These are phyloP conservation scores for Takifugu bimaculatus DNA, from an alignment of 2,113 vertebrate species.

Conservation along the genomic window DNA sequence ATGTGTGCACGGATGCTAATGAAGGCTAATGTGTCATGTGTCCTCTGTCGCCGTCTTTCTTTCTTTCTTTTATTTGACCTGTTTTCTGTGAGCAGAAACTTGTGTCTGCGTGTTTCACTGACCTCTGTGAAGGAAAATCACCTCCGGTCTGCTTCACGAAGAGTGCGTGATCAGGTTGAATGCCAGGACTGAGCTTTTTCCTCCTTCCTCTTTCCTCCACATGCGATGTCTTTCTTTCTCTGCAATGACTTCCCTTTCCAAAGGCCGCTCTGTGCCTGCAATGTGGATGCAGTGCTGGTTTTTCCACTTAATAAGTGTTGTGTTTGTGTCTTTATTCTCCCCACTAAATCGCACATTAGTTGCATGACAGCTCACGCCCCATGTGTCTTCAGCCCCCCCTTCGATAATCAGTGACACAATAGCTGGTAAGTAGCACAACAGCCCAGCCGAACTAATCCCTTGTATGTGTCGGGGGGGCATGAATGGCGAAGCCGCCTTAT, in stretches of 20 bases:
- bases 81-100: neutral
- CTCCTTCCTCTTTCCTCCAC: conserved; percentile 61
- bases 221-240: conserved; percentile 50
- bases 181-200: conserved; percentile 47
- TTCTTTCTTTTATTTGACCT: no score
- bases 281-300: no score
- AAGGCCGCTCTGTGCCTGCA: conserved; percentile 27
- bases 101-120: conserved; percentile 40
- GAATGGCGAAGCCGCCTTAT: conserved; percentile 47
- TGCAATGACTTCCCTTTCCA: conserved; percentile 31
- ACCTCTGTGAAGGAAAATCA: conserved; percentile 51
- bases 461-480: conserved; percentile 48
- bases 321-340: conserved; percentile 1
- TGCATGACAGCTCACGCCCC: conserved; percentile 43
- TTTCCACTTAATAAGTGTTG: no score
- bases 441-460: conserved; percentile 61
- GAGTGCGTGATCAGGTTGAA: conserved; percentile 61
- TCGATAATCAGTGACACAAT: conserved; percentile 51
- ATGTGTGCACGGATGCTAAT: conserved; percentile 2
- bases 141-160: conserved; percentile 41
- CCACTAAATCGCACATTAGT: conserved; percentile 39
- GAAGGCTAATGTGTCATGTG: neutral
- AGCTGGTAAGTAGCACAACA: conserved; percentile 51
- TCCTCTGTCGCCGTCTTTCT: no score
- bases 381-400: conserved; percentile 32